Evolutionary conservation across 2,888 invertebrate species (phyloP).

Genomic region (Drosophila putrida): DNA sequence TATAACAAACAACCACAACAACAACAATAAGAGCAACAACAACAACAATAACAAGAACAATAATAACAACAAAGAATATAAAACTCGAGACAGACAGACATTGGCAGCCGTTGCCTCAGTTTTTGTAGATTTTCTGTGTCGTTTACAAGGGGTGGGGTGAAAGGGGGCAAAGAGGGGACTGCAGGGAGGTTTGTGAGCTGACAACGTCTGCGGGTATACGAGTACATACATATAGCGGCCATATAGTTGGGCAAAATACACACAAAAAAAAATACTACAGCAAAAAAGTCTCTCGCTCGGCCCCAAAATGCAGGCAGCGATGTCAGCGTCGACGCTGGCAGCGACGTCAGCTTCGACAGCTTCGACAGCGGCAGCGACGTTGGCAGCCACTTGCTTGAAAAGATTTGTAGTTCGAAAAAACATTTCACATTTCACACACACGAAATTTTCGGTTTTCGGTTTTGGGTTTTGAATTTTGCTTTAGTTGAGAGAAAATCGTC

Average conservation of each 20-base stretch:
- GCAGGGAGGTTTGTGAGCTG: conserved; percentile 19
- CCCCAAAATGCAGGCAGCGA: conserved; percentile 64
- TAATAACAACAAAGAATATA: conserved; percentile 26
- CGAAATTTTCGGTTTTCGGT: conserved; percentile 68
- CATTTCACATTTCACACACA: conserved; percentile 57
- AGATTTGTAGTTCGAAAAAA: conserved; percentile 64
- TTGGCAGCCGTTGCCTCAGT: conserved; percentile 60
- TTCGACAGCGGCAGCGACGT: conserved; percentile 4
- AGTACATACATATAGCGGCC: conserved; percentile 54
- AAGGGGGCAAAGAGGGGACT: not conserved
- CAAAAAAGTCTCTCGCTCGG: conserved; percentile 49
- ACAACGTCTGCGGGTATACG: conserved; percentile 44
- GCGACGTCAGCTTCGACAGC: not conserved
- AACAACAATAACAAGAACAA: conserved; percentile 32
- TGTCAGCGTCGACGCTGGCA: conserved; percentile 17
- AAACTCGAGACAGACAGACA: conserved; percentile 64
- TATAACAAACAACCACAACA: conserved; percentile 30
- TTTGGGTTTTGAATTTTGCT: conserved; percentile 80
- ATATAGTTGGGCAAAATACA: conserved; percentile 54
- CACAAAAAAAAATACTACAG: conserved; percentile 7
- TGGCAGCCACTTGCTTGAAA: conserved; percentile 58
- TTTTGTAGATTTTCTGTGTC: conserved; percentile 33
- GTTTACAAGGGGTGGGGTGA: not conserved
- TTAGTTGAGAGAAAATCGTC: conserved; percentile 86
- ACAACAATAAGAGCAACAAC: conserved; percentile 24